Percentiles rank a stretch among this genome's conserved stretches.
Evolutionary conservation across 2,888 invertebrate genomes (phyloP).

Genomic region (Chalcosyrphus nemorum): DNA sequence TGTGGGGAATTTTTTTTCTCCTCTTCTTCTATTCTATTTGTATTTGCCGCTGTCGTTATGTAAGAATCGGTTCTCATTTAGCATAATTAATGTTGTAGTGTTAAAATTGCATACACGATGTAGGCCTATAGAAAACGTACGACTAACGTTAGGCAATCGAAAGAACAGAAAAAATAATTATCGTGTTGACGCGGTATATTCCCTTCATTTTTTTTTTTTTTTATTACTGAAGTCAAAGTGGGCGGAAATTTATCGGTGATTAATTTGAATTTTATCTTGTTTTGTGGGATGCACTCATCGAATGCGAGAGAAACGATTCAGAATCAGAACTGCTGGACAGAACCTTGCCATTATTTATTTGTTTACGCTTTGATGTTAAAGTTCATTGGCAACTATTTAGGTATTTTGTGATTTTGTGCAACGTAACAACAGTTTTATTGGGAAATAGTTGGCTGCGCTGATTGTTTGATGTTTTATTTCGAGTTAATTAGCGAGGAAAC

Average conservation of each 20-base stretch:
- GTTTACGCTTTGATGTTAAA: neutral
- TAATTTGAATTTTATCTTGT: conserved; percentile 7
- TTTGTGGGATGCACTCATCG: conserved; percentile 3
- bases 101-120: conserved; percentile 46
- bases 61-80: conserved; percentile 49
- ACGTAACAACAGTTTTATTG: neutral
- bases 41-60: conserved; percentile 7
- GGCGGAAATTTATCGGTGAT: conserved; percentile 43
- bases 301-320: neutral
- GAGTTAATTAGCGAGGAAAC: too few species aligned
- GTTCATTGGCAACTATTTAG: neutral
- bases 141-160: neutral
- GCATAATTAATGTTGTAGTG: conserved; percentile 53
- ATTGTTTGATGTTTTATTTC: neutral
- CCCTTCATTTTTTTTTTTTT: neutral
- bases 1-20: conserved; percentile 23
- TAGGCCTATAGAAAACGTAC: too few species aligned
- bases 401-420: neutral
- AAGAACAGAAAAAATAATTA: neutral
- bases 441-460: neutral
- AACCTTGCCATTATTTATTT: neutral
- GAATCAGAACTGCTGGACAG: neutral
- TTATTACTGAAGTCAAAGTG: neutral
- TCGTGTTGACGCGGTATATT: conserved; percentile 6
- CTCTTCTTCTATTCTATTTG: too few species aligned